Evolutionary conservation across 2,888 invertebrate species (phyloP).

Genomic region (Nemoura dubitans): DNA sequence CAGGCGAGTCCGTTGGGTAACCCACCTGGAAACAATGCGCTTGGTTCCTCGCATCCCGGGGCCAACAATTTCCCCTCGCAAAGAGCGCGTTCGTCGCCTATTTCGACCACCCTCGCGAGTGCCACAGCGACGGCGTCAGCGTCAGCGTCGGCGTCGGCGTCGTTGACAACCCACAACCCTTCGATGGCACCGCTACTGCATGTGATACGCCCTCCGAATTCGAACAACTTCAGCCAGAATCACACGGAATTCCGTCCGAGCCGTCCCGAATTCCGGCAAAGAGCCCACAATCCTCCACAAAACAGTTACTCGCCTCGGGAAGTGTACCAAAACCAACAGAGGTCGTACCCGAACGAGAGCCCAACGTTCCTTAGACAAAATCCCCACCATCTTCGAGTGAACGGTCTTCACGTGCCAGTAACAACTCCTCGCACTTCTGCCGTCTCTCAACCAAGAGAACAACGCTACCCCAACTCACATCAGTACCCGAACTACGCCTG

Average conservation of each 20-base stretch:
- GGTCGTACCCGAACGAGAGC: not conserved
- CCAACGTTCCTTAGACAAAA: conserved; percentile 35
- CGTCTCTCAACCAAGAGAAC: conserved; percentile 46
- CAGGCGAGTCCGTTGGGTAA: conserved; percentile 58
- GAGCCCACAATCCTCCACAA: conserved; percentile 30
- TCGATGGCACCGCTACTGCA: conserved; percentile 43
- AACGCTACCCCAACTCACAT: not conserved
- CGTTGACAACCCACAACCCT: conserved; percentile 42
- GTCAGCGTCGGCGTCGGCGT: conserved; percentile 58
- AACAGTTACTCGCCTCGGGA: conserved; percentile 34
- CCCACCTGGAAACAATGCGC: conserved; percentile 53
- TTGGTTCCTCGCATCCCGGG: conserved; percentile 66
- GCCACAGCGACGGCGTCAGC: conserved; percentile 58
- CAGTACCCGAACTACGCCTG: conserved; percentile 26
- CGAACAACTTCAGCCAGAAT: conserved; percentile 33
- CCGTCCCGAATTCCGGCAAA: conserved; percentile 45
- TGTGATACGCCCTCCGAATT: conserved; percentile 22
- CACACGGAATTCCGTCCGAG: conserved; percentile 43
- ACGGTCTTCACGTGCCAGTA: conserved; percentile 49
- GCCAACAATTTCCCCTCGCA: conserved; percentile 57
- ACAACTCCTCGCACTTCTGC: conserved; percentile 46
- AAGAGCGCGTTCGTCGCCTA: conserved; percentile 21
- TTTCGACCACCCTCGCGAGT: conserved; percentile 62
- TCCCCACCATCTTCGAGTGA: conserved; percentile 47
- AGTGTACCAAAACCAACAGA: conserved; percentile 41